These are phyloP conservation scores for Henicopernis longicauda DNA, from an alignment of 2,113 vertebrate species.

Conservation along the genomic window DNA sequence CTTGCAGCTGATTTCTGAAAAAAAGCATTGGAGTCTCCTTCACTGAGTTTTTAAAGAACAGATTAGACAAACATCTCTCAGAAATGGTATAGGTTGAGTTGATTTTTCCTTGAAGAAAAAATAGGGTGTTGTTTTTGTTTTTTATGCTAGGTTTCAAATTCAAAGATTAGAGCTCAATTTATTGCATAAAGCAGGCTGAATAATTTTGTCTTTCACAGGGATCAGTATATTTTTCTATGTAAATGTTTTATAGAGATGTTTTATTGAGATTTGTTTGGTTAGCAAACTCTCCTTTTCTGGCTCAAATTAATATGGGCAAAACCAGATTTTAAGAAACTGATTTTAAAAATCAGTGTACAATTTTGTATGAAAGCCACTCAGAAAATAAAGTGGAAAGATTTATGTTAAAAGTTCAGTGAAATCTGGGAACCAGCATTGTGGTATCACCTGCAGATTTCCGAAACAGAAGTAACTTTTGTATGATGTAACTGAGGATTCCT, in stretches of 20 bases:
- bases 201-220: neutral
- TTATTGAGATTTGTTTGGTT: neutral
- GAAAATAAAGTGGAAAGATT: neutral
- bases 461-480: neutral
- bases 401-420: neutral
- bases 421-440: neutral
- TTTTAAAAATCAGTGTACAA: neutral
- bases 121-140: rapidly evolving
- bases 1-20: neutral
- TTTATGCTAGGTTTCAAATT: neutral
- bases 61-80: rapidly evolving
- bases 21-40: neutral
- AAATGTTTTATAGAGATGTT: neutral
- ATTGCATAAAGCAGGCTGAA: neutral
- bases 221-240: neutral
- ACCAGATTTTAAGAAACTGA: neutral
- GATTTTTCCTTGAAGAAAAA: neutral
- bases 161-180: neutral
- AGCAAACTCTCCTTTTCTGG: neutral
- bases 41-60: neutral
- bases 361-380: neutral
- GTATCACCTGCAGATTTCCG: neutral
- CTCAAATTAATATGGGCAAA: neutral
- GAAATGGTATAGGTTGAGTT: neutral
- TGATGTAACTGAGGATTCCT: neutral